Conservation (phyloP, 2,888 invertebrate species). For the Hemistola chrysoprasaria region DNA sequence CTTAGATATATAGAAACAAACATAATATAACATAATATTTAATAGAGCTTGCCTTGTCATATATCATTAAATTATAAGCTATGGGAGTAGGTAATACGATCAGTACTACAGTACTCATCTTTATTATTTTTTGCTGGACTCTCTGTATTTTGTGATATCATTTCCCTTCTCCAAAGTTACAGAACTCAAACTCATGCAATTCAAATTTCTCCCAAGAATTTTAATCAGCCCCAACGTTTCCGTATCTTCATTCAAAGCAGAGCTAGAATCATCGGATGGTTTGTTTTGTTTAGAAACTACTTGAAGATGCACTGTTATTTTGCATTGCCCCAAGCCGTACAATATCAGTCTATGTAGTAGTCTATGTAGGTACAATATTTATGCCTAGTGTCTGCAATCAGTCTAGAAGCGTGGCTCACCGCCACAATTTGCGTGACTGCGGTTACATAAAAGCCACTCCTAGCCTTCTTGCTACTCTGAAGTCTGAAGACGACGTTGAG, state of each 20-base stretch:
- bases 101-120: too few relatives aligned
- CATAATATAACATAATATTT: too few relatives aligned
- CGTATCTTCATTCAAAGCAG: constrained; percentile 22
- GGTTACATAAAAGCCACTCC: constrained; percentile 58
- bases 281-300: constrained; percentile 37
- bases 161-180: constrained; percentile 2
- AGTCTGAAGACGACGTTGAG: constrained; percentile 53
- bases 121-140: too few relatives aligned
- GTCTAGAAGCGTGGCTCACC: constrained; percentile 49
- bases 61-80: too few relatives aligned
- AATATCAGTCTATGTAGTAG: background rate
- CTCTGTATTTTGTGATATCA: too few relatives aligned
- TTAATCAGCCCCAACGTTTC: constrained; percentile 22
- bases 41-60: too few relatives aligned
- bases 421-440: constrained; percentile 56
- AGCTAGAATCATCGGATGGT: constrained; percentile 19
- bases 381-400: constrained; percentile 47
- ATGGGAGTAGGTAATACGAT: too few relatives aligned
- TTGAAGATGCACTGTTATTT: constrained; percentile 34
- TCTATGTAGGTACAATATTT: constrained; percentile 30
- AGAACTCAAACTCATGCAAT: constrained; percentile 8
- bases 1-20: too few relatives aligned
- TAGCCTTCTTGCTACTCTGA: constrained; percentile 42
- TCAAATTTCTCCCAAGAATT: constrained; percentile 15
- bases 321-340: constrained; percentile 29